Conservation (phyloP, 1,140 invertebrate species). For the Hermatobates lingyangjiaoensis region DNA sequence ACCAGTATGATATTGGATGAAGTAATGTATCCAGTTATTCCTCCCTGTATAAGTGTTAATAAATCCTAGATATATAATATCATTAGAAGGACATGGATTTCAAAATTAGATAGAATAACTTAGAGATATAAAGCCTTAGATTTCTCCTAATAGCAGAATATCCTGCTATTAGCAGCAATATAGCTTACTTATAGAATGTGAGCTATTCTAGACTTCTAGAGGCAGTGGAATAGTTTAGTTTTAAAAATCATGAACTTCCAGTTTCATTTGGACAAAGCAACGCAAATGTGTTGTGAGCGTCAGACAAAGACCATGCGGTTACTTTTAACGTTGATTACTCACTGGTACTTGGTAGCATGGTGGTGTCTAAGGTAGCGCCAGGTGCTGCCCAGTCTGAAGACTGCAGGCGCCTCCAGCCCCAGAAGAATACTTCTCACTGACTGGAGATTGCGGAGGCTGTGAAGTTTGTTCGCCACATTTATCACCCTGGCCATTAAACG, state of each 20-base stretch:
- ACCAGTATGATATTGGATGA: no score
- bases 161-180: no score
- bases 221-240: not conserved
- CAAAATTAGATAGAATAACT: no score
- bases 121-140: no score
- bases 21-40: no score
- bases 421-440: constrained; percentile 30
- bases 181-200: no score
- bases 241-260: not conserved
- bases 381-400: constrained; percentile 28
- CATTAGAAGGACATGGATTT: no score
- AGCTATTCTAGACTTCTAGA: not conserved
- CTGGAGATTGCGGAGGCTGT: constrained; percentile 30
- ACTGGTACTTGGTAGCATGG: constrained; percentile 31
- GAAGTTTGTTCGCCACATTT: constrained; percentile 31
- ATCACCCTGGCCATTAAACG: constrained; percentile 30
- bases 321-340: constrained; percentile 15
- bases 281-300: not conserved
- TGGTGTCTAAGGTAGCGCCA: constrained; percentile 30
- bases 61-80: no score
- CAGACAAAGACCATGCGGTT: not conserved
- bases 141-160: no score
- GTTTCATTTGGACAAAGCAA: not conserved
- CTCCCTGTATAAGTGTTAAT: no score
- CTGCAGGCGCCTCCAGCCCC: constrained; percentile 30